Conservation (phyloP, 1,140 invertebrate genomes). For the Tetragonula clypearis region DNA sequence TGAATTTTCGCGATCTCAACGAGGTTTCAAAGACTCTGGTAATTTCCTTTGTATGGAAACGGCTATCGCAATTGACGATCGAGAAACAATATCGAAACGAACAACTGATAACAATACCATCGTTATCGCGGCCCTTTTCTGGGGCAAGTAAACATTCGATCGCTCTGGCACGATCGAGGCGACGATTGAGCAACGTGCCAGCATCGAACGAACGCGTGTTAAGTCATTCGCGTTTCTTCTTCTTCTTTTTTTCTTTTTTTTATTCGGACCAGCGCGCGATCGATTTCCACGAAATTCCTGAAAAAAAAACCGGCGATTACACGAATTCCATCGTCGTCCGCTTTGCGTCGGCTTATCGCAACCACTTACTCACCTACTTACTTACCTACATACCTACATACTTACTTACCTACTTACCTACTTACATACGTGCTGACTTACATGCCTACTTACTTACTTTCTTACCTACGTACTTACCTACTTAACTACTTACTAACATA, state of each 20-base stretch:
- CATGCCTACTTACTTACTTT: no score
- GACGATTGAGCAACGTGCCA: conserved; percentile 36
- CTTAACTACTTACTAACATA: no score
- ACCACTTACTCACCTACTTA: conserved; percentile 54
- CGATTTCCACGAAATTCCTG: conserved; percentile 59
- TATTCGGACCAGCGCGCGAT: conserved; percentile 15
- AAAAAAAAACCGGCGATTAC: conserved; percentile 39
- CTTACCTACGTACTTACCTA: no score
- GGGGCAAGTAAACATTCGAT: conserved; percentile 60
- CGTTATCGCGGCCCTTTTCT: conserved; percentile 65
- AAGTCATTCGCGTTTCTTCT: conserved; percentile 42
- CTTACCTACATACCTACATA: no score
- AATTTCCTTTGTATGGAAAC: background rate
- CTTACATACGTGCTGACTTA: no score
- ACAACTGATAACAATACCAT: conserved; percentile 50
- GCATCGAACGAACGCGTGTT: conserved; percentile 31
- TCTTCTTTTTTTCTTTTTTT: conserved; percentile 5
- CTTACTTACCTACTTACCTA: no score
- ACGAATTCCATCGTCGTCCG: conserved; percentile 50
- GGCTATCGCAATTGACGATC: conserved; percentile 15
- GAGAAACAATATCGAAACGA: conserved; percentile 36
- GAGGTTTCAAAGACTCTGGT: background rate
- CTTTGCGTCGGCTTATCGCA: conserved; percentile 49
- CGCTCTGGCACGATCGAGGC: conserved; percentile 25
- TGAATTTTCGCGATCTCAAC: background rate